Base-by-base conservation (phyloP, 2,797 vertebrate genomes). In the Alca torda region DNA sequence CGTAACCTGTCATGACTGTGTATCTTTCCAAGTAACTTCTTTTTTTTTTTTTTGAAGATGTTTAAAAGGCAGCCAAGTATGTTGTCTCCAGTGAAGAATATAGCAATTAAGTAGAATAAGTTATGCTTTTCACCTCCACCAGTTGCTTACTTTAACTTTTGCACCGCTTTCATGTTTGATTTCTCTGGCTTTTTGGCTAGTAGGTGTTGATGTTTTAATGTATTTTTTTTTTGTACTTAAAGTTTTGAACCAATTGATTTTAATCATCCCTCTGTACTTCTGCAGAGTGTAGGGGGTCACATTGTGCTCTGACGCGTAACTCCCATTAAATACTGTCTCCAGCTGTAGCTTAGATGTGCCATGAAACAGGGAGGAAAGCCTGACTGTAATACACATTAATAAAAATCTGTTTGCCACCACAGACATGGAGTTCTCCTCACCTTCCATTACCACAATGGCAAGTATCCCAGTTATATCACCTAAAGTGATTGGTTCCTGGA, bases 331-430 rank as follows among this genome's bases (percentile, higher is more conserved):
- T 94, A 45, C n/a, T 90, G 90, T 93, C 87, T 96, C 76, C 60
- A 95, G 93, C 86, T 93, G 48, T 95, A 95, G 96, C 85, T 96
- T 92, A 96, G 92, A 96, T 96, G 80, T 97, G 88, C 94, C 95
- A 72, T 96, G 94, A 89, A 94, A 87, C 95, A 76, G 83, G 91
- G 82, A 97, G 94, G 91, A 92, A 96, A 92, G 77, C 80, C 85
- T 95, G 79, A 84, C 63, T 74, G 90, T 91, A 94, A 96, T 94
- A 91, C 95, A 93, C 96, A 67, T 98, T 98, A 98, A 98, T 98
- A 98, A 98, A 98, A 98, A 98, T 99, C 98, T 99, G 99, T 99
- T 99, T 99, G 99, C 99, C 99, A 99, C 99, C 99, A 99, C 99
- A 99, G 99, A 99, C 99, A 99, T 99, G 99, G 98, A 99, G 98